Evolutionary conservation across 2,797 vertebrate species (phyloP).

Genomic region (Oreonectes daqikongensis): DNA sequence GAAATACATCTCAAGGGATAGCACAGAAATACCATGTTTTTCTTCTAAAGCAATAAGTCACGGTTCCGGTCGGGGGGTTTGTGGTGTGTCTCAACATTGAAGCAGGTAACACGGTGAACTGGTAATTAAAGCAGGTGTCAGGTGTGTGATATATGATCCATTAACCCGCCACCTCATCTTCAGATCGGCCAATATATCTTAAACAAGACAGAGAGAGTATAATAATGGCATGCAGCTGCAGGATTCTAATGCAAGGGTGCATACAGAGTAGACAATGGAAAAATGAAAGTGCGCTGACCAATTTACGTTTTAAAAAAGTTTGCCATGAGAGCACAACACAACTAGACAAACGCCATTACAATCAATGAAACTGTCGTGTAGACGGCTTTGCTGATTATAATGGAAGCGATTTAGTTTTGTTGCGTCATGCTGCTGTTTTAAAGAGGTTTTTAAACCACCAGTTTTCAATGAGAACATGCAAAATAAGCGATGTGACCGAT

Average conservation of each 20-base stretch:
- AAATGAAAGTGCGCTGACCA: neutral
- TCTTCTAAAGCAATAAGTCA: conserved; percentile 35
- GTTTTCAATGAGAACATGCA: neutral
- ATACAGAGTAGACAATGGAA: neutral
- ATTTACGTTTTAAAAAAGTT: conserved; percentile 5
- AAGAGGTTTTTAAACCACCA: neutral
- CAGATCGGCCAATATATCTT: conserved; percentile 47
- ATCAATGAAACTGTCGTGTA: neutral
- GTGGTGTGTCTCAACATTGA: neutral
- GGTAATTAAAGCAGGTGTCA: conserved; percentile 51
- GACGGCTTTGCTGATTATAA: neutral
- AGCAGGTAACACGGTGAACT: conserved; percentile 32
- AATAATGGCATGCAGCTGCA: neutral
- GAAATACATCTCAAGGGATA: conserved; percentile 37
- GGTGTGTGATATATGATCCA: conserved; percentile 39
- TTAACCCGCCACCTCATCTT: conserved; percentile 42
- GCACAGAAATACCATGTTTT: conserved; percentile 17
- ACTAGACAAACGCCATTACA: neutral
- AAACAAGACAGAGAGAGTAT: conserved; percentile 11
- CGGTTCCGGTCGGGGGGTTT: conserved; percentile 6
- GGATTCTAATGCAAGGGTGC: conserved; percentile 4
- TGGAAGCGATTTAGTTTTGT: neutral
- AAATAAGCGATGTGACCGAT: neutral
- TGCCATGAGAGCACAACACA: neutral
- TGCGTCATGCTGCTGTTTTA: neutral